phyloP scores from a whole-genome alignment of 2,113 vertebrate genomes.

The Acanthochromis polyacanthus region DNA sequence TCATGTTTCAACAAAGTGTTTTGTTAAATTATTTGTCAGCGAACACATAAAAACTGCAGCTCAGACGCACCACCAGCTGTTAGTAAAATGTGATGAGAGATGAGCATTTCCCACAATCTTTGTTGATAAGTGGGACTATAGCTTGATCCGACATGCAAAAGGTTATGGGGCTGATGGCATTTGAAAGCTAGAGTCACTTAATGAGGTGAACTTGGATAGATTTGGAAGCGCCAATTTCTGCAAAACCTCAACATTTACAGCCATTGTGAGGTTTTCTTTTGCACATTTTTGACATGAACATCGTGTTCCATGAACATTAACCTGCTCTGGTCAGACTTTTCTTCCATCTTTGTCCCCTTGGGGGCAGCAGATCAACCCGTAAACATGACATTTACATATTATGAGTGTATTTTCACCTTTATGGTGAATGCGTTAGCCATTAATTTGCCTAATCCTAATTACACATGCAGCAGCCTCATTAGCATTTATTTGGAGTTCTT shows the following conservation, averaged over 20 bases:
- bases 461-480: background rate
- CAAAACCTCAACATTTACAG: too few species aligned
- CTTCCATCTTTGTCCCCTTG: background rate
- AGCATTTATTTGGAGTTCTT: too few species aligned
- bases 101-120: slow-evolving; percentile 9
- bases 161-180: background rate
- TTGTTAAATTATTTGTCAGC: background rate
- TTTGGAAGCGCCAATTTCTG: too few species aligned
- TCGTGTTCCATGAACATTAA: background rate
- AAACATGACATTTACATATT: background rate
- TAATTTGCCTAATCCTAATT: background rate
- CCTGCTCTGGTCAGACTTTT: background rate
- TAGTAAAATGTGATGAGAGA: slow-evolving; percentile 51
- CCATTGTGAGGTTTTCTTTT: too few species aligned
- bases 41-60: slow-evolving; percentile 1
- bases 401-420: background rate
- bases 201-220: background rate
- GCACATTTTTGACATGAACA: too few species aligned
- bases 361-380: slow-evolving; percentile 24
- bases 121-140: background rate
- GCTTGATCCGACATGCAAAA: slow-evolving; percentile 37
- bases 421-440: background rate
- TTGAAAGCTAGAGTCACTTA: slow-evolving; percentile 9
- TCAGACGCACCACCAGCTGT: slow-evolving; percentile 13
- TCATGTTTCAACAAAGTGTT: slow-evolving; percentile 1